Base-by-base conservation (phyloP, 2,888 invertebrate species). In the Cheilosia scutellata region DNA sequence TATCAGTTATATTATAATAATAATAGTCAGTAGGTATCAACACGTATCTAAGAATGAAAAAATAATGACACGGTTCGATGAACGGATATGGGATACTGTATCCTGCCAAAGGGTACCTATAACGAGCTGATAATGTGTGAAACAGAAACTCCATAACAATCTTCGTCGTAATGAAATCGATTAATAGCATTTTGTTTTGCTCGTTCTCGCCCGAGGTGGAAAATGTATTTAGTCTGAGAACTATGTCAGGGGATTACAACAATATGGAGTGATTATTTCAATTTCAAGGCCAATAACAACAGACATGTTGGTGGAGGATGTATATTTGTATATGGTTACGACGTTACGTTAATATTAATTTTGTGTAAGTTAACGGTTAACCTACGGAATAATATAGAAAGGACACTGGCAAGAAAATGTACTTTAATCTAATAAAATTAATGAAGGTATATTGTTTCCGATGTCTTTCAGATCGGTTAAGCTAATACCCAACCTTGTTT, bases 121-220 rank as follows among this genome's bases (percentile, higher is more conserved):
- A 63, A 63, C 63, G 63, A 63, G 63, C 63, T 47, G 63, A 63
- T 63, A 63, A 63, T 63, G 63, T 53, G 29, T 29, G 53, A n/a
- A 53, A 53, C 53, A 9, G 53, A 6, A 53, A 53, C 53, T 7
- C 25, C 47, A 7, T 4, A 49, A 9, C 25, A 49, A 49, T 49
- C 49, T 29, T 53, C 2, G 6, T 53, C 27, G 27, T n/a, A 53
- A 53, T 53, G 29, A 53, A 53, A 53, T 53, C 53, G 53, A 53
- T 53, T 53, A 53, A 53, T 29, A n/a, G 53, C 13, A 53, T 53
- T 53, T 53, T 53, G 53, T 29, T 11, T 53, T 53, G 13, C 29
- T 53, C 27, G 5, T 29, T 29, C 29, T 29, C 29, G 11, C 13
- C 16, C 4, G 20, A 20, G 49, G 49, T 49, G 53, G 29, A 53